phyloP scores from a whole-genome alignment of 2,888 invertebrate species.

The Anaspis maculata region DNA sequence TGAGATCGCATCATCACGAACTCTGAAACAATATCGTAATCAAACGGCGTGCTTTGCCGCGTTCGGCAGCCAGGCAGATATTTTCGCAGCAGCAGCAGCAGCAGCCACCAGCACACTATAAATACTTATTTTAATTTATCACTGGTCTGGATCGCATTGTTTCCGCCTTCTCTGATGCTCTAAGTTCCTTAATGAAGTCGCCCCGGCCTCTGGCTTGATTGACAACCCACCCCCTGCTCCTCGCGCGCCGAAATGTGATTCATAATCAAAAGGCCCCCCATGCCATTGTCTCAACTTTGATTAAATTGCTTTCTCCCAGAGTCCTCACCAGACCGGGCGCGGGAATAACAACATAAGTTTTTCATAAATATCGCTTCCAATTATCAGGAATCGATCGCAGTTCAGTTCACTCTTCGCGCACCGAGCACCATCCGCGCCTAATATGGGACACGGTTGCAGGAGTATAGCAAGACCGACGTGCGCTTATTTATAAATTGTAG shows the following conservation, averaged over 20 bases:
- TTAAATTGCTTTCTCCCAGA: conserved; percentile 19
- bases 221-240: not conserved
- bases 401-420: not conserved
- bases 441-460: no score
- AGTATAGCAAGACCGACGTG: no score
- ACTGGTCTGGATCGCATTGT: conserved; percentile 19
- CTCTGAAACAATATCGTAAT: conserved; percentile 16
- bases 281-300: conserved; percentile 16
- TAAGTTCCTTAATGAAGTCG: conserved; percentile 25
- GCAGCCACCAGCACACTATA: not conserved
- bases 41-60: conserved; percentile 9
- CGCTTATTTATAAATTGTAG: no score
- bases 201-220: conserved; percentile 3
- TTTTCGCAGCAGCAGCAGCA: not conserved
- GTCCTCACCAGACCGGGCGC: no score
- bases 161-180: conserved; percentile 13
- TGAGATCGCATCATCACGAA: conserved; percentile 17
- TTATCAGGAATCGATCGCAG: no score
- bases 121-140: conserved; percentile 23
- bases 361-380: no score
- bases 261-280: conserved; percentile 21
- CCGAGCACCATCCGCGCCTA: not conserved
- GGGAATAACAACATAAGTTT: no score
- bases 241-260: conserved; percentile 11
- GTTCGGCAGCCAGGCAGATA: no score